Percentiles rank a stretch among this genome's conserved stretches.
These are phyloP conservation scores for Cantharis flavilabris DNA, from an alignment of 2,888 invertebrate genomes.

Conservation along the genomic window DNA sequence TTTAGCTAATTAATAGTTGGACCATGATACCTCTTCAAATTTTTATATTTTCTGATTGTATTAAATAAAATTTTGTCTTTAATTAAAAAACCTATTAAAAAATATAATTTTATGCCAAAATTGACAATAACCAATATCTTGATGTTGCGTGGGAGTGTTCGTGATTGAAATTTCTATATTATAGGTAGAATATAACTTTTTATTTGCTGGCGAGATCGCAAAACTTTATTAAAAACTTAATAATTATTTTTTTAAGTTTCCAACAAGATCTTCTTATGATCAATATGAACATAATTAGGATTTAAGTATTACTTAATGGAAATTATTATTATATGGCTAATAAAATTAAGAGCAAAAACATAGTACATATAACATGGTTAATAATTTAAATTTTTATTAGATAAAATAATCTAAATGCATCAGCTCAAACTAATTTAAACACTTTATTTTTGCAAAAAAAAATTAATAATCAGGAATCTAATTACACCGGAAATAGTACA, in stretches of 20 bases:
- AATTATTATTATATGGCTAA: background rate
- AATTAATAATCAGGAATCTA: slow-evolving; percentile 19
- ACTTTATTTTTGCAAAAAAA: slow-evolving; percentile 17
- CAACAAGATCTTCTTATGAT: background rate
- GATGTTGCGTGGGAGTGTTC: background rate
- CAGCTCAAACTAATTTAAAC: slow-evolving; percentile 13
- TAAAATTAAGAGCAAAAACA: background rate
- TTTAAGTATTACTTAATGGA: background rate
- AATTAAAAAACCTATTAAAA: background rate
- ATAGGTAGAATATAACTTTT: background rate
- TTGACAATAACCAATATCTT: background rate
- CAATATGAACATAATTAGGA: background rate
- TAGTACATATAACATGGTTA: no score
- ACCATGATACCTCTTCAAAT: background rate
- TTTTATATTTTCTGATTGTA: background rate
- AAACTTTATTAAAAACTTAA: background rate
- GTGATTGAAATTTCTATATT: background rate
- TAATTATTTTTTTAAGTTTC: background rate
- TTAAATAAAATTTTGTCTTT: background rate
- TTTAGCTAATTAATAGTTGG: background rate
- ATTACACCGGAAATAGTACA: slow-evolving; percentile 27
- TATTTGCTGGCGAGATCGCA: background rate
- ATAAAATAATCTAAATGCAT: background rate
- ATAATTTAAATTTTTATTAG: background rate
- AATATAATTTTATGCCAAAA: background rate